These are phyloP conservation scores for Sturnira hondurensis DNA, from an alignment of 2,113 vertebrate genomes.

Conservation along the genomic window DNA sequence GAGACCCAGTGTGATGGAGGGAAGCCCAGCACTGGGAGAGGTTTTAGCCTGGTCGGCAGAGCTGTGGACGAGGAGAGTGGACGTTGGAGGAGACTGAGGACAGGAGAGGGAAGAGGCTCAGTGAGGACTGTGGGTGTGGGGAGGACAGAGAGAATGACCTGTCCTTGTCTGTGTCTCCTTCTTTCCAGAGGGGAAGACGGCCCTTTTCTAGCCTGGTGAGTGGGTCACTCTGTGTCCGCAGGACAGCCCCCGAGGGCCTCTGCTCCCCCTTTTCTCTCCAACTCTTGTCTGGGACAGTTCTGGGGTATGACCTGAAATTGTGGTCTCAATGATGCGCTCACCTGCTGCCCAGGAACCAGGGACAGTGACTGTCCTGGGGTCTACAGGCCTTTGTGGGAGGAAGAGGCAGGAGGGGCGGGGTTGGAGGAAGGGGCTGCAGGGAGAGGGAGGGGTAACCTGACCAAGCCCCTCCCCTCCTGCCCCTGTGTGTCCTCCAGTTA, in stretches of 20 bases:
- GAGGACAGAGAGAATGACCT: not conserved
- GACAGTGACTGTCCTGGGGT: no score
- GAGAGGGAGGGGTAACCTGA: not conserved
- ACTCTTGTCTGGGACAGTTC: not conserved
- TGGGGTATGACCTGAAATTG: no score
- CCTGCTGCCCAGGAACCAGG: no score
- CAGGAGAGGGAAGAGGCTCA: not conserved
- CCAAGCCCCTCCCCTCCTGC: not conserved
- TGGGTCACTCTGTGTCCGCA: not conserved
- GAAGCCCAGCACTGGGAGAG: not conserved
- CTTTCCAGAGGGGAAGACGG: not conserved
- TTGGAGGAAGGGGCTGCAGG: not conserved
- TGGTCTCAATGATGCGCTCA: no score
- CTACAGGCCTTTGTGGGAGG: not conserved
- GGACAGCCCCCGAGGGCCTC: accelerated
- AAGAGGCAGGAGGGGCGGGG: not conserved
- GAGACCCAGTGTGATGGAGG: no score
- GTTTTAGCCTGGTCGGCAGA: not conserved
- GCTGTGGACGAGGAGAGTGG: not conserved
- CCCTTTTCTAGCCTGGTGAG: conserved; percentile 8
- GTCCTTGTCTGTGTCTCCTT: not conserved
- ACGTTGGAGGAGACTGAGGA: not conserved
- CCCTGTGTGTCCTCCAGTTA: not conserved
- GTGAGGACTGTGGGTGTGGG: not conserved
- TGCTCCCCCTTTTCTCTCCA: not conserved